phyloP scores from a whole-genome alignment of 2,113 vertebrate species.

The Zosterops hypoxanthus region DNA sequence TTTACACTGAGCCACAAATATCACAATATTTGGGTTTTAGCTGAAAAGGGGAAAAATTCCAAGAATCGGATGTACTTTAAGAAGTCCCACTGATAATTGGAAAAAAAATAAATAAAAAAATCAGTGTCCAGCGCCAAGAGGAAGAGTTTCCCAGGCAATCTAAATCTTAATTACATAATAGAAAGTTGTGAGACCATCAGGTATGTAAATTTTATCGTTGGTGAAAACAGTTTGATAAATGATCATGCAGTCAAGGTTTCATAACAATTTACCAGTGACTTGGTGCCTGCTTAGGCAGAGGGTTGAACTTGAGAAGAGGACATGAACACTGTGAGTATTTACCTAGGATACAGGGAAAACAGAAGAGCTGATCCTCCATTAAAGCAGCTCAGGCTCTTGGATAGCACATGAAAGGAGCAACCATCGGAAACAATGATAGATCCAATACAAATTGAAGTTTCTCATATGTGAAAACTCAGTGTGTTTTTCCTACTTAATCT shows the following conservation, averaged over 20 bases:
- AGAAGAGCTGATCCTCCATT: not conserved
- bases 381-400: not conserved
- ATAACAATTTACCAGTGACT: conserved; percentile 39
- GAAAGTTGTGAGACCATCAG: not conserved
- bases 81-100: not conserved
- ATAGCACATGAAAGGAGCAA: not conserved
- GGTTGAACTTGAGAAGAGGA: conserved; percentile 52
- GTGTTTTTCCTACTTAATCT: not conserved
- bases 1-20: not conserved
- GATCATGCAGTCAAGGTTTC: not conserved
- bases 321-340: conserved; percentile 16
- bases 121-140: not conserved
- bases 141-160: not conserved
- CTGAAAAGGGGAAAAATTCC: not conserved
- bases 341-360: conserved; percentile 60
- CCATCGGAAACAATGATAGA: not conserved
- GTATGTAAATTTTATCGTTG: not conserved
- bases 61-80: not conserved
- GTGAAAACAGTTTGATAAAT: not conserved
- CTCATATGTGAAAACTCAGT: not conserved
- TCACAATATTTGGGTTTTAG: not conserved
- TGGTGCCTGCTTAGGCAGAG: conserved; percentile 1
- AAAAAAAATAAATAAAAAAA: not conserved
- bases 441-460: not conserved
- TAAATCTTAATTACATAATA: not conserved